Evolutionary conservation across 2,888 invertebrate genomes (phyloP), one percentile per base, ranked within the genome.

Genomic region (Danaus chrysippus): DNA sequence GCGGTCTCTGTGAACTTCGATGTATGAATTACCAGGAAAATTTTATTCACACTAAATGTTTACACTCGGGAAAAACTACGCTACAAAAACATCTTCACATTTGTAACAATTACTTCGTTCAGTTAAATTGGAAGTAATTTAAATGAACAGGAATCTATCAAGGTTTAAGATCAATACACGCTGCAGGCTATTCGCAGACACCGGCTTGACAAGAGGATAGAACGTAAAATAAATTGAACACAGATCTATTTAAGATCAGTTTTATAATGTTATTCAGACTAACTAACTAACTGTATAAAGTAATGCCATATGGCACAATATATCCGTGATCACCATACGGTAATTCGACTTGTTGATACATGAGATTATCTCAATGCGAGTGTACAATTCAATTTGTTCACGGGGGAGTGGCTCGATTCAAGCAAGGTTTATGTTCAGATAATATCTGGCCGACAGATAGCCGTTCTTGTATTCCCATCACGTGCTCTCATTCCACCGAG

Each of bases 401-500:
- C 73, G 75, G 77, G 78, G 78, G 83, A 82, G 84, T 79, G 81
- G 77, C 74, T 70, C 73, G 72, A 73, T 78, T 77, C 77, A 76
- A 72, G 74, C 72, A 71, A 74, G 77, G 77, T 76, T 82, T 81
- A 77, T 72, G 74, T 74, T 72, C 70, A 73, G 84, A 87, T 87
- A 81, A 74, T 73, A 87, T 87, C 86, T 78, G 78, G 73, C 79
- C 73, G 73, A 77, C 75, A 77, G 78, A 79, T 76, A 79, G 78
- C 73, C 74, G 77, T 57, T 74, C 77, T 77, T 68, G 81, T 80
- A 90, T 90, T 85, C 90, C 74, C 71, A 82, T 84, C 90, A 88
- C 88, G 90, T 81, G 83, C 78, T 78, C 83, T 77, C 84, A 83
- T 87, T 87, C 84, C 83, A 79, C 77, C 83, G 80, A 82, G 76